A percentile compares a stretch with the other conserved stretches of the same genome.
phyloP scores from a whole-genome alignment of 2,888 invertebrate genomes.

The Idaea aversata region DNA sequence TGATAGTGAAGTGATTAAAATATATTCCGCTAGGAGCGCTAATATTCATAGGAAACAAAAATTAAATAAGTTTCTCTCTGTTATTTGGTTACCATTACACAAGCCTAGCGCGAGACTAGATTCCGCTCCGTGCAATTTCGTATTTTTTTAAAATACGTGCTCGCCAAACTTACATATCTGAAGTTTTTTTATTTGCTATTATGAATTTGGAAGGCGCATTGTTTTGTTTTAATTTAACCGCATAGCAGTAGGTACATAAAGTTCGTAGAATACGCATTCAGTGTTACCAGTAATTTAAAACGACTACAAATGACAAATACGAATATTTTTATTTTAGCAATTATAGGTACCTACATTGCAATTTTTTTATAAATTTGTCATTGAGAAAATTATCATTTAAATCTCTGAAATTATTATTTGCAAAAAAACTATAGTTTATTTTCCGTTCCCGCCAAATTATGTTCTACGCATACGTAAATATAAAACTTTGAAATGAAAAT shows the following conservation, averaged over 20 bases:
- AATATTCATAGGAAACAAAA: too few species aligned
- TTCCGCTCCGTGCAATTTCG: too few species aligned
- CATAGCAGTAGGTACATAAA: conserved; percentile 60
- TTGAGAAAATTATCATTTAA: not conserved
- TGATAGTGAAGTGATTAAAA: too few species aligned
- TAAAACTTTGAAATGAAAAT: not conserved
- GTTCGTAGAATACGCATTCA: conserved; percentile 47
- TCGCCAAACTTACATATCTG: too few species aligned
- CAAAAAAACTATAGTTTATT: not conserved
- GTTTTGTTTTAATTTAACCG: conserved; percentile 48
- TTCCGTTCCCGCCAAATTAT: not conserved
- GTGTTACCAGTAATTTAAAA: conserved; percentile 40
- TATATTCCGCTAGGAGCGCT: too few species aligned
- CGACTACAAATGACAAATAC: conserved; percentile 7
- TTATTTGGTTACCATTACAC: too few species aligned
- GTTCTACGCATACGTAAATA: not conserved
- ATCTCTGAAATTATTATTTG: not conserved
- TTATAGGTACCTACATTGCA: not conserved
- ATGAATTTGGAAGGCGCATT: conserved; percentile 15
- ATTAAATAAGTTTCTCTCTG: too few species aligned
- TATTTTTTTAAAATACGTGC: too few species aligned
- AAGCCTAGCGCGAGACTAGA: too few species aligned
- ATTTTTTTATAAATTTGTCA: not conserved
- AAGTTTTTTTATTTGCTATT: conserved; percentile 4
- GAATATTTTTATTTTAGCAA: not conserved